These are phyloP conservation scores for Pomacea maculata DNA, from an alignment of 1,140 invertebrate genomes.

Conservation along the genomic window DNA sequence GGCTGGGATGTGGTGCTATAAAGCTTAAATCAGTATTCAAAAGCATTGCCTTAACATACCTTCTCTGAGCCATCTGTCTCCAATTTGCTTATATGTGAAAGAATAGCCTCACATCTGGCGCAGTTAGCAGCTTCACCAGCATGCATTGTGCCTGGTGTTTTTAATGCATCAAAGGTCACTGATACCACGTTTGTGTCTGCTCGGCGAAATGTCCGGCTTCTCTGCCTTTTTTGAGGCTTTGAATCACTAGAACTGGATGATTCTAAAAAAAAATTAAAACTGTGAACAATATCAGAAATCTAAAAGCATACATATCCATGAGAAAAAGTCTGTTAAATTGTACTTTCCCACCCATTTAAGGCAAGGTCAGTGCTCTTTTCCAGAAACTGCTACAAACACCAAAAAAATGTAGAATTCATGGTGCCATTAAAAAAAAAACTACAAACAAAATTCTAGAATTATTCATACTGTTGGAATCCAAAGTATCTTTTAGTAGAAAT, in stretches of 20 bases:
- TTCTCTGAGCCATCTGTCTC: constrained; percentile 35
- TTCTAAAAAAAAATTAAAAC: not conserved
- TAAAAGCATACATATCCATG: not conserved
- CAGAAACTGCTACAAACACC: too few relatives aligned
- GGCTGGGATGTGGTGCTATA: too few relatives aligned
- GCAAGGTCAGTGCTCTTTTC: too few relatives aligned
- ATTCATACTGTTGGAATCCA: too few relatives aligned
- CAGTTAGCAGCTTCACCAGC: constrained; percentile 59
- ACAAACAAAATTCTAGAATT: too few relatives aligned
- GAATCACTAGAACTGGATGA: not conserved
- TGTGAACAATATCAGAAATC: not conserved
- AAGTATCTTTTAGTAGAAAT: too few relatives aligned
- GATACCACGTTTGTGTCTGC: constrained; percentile 63
- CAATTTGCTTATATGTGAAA: constrained; percentile 55
- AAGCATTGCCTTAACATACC: constrained; percentile 29
- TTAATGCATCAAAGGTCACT: constrained; percentile 54
- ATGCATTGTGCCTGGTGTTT: constrained; percentile 58
- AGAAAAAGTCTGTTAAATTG: not conserved
- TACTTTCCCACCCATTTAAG: too few relatives aligned
- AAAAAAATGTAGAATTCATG: too few relatives aligned
- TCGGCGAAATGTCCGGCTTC: constrained; percentile 37
- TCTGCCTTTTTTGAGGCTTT: not conserved
- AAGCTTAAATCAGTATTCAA: not conserved
- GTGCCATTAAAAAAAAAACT: too few relatives aligned
- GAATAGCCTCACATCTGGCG: constrained; percentile 47